Base-by-base conservation (phyloP, 2,888 invertebrate species). In the Epinotia ramella region DNA sequence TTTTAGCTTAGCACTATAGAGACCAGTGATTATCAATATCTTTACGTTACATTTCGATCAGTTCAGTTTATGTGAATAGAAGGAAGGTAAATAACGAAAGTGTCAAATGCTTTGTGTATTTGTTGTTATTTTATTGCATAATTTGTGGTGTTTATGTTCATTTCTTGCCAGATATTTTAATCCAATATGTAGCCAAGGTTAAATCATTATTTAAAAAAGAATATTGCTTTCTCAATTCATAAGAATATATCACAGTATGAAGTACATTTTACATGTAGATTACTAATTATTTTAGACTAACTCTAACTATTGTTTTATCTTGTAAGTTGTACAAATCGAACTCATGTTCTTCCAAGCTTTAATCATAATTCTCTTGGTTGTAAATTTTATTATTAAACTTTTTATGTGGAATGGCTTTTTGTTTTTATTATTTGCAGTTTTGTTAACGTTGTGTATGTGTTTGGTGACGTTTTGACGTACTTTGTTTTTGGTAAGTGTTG, bases 291-390 rank as follows among this genome's bases (percentile, higher is more conserved):
- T 67, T 76, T 79, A 80, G 77, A 72, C 44, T 76, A 67, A 77
- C 69, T 74, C 62, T 79, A 40, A 76, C 62, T 60, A 28, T 63
- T 66, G 33, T 71, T 73, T 72, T 65, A 69, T 69, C 72, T 73
- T 72, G 56, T 72, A 75, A 82, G 87, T 87, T 93, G 89, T 92
- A 92, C 89, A 91, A 90, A 85, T 79, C 77, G 86, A 90, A 89
- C 86, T 89, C 86, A 88, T 89, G 91, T 93, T 95, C 94, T 94
- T 93, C 92, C 91, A 89, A 95, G 93, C 93, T 94, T 94, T 94
- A 92, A 93, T 90, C 86, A 82, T 91, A 92, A 88, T 90, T 91
- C 86, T 90, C 88, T 92, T 93, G 91, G 90, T 92, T 92, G 93
- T 95, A 94, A 87, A 91, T 91, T 90, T 93, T 92, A 90, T 93